phyloP scores from a whole-genome alignment of 2,113 vertebrate genomes.

The Raja brachyura region DNA sequence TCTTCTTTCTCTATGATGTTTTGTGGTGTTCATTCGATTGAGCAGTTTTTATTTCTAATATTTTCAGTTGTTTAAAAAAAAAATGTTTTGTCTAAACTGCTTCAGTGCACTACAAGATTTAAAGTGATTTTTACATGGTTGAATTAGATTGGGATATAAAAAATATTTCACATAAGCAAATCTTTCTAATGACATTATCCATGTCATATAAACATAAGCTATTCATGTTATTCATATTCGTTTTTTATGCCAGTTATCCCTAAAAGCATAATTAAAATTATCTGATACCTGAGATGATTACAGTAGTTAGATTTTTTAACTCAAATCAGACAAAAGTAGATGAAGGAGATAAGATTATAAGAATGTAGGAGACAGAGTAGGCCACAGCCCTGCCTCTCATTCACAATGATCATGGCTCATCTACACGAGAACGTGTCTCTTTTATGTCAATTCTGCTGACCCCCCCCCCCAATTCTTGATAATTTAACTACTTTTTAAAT shows the following conservation, averaged over 20 bases:
- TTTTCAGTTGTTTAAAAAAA: neutral
- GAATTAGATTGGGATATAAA: neutral
- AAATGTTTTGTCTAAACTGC: neutral
- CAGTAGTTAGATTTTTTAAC: neutral
- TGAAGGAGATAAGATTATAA: too few relatives aligned
- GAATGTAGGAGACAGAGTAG: too few relatives aligned
- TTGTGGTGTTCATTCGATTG: neutral
- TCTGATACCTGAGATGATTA: neutral
- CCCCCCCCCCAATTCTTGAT: too few relatives aligned
- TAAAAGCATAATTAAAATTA: neutral
- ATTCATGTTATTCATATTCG: too few relatives aligned
- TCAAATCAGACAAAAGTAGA: neutral
- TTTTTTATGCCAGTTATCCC: neutral
- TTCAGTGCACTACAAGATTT: neutral
- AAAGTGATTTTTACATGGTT: neutral
- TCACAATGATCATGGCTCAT: too few relatives aligned
- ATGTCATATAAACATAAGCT: too few relatives aligned
- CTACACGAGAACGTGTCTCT: too few relatives aligned
- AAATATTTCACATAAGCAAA: neutral
- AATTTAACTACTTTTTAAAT: too few relatives aligned
- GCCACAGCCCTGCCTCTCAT: too few relatives aligned
- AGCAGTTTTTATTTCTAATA: neutral
- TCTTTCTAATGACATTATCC: too few relatives aligned
- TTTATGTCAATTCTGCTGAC: too few relatives aligned
- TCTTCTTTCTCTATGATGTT: neutral